Evolutionary conservation across 2,797 vertebrate species (phyloP).

Genomic region (Taenioides sp.): DNA sequence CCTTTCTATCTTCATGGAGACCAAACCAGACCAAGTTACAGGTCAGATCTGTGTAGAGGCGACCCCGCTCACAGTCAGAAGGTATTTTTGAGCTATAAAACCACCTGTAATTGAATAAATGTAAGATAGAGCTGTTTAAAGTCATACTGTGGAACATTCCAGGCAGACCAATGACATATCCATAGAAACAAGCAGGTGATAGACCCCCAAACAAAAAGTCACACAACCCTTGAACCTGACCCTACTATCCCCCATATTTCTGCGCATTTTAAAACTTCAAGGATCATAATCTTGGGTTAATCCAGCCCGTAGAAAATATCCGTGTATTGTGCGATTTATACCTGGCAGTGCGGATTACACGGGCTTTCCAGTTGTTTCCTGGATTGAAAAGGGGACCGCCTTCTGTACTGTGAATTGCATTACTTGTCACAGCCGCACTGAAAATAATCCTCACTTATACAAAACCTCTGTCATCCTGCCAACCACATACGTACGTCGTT

Average conservation of each 20-base stretch:
- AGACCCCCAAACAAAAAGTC: no score
- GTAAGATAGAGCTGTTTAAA: no score
- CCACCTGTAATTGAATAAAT: no score
- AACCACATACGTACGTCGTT: background rate
- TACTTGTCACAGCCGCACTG: conserved; percentile 2
- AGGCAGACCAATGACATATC: no score
- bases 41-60: no score
- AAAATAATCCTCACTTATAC: conserved; percentile 25
- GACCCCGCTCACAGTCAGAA: no score
- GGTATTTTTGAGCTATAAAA: no score
- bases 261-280: background rate
- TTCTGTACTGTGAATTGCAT: conserved; percentile 18
- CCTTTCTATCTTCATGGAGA: no score
- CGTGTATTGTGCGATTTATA: conserved; percentile 5
- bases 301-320: background rate
- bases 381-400: conserved; percentile 18
- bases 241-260: no score
- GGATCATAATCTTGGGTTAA: conserved; percentile 18
- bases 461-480: conserved; percentile 19
- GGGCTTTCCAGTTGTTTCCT: conserved; percentile 9
- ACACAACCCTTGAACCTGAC: background rate
- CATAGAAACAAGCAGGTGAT: no score
- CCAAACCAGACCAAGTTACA: no score
- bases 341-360: conserved; percentile 4
- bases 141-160: no score